Base-by-base conservation (phyloP, 2,888 invertebrate species). In the Melikaiella ostensackeni region DNA sequence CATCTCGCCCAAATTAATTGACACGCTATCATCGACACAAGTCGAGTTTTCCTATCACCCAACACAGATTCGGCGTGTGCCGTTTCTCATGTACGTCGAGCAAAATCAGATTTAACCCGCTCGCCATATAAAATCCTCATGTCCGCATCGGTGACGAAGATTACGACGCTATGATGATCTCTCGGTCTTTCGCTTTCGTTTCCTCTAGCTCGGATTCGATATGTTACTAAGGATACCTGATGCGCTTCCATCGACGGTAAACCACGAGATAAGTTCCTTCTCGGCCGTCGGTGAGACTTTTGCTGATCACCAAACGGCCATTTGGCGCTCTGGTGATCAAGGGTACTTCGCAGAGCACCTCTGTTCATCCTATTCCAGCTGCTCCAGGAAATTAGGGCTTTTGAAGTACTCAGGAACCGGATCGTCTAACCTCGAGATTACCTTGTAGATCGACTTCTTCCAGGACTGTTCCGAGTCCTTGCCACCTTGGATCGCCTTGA, bases 391-490 rank as follows among this genome's bases (percentile, higher is more conserved):
- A 94, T 99, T 98, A 86, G 99, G 98, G 90, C 98, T 98, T 93
- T 99, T 99, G 95, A 99, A 99, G 94, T 98, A 99, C 92, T 99
- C 99, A 86, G 99, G 99, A 89, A 99, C 98, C 84, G 97, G 96
- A 93, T 99, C 99, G 93, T 99, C 99, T 93, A 99, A 94, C 92
- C 99, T 96, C 89, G 99, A 98, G 93, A 99, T 99, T 90, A 99
- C 96, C 93, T 99, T 99, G 95, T 99, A 99, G 93, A 99, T 99
- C 89, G 98, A 97, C 93, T 99, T 99, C 94, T 99, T 99, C 99
- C 99, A 99, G 90, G 99, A 99, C 92, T 99, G 99, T 92, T 99
- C 99, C 80, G 96, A 94, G 93, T 99, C 99, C 92, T 99, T 98
- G 86, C 98, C 98, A 89, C 97, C 95, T 92, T 97, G 97, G 91